Conservation (phyloP, 2,797 vertebrate genomes). For the Peromyscus eremicus region DNA sequence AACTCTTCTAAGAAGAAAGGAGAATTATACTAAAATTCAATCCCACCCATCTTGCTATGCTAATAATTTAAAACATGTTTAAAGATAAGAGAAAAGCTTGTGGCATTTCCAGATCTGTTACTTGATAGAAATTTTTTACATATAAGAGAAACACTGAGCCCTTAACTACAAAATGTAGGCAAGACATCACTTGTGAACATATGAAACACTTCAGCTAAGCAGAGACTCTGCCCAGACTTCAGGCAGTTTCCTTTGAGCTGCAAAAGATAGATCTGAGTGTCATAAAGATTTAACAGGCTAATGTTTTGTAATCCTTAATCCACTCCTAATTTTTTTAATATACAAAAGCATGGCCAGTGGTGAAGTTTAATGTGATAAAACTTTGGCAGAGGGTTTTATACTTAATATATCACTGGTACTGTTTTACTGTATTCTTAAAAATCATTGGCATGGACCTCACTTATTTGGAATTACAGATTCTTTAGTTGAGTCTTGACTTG, state of each 20-base stretch:
- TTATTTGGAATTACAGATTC: constrained; percentile 22
- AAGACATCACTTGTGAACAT: background rate
- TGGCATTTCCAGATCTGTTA: constrained; percentile 41
- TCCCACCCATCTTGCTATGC: background rate
- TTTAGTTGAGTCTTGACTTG: background rate
- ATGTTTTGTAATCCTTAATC: constrained; percentile 30
- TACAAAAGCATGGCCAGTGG: background rate
- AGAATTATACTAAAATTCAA: constrained; percentile 2
- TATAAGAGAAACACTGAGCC: background rate
- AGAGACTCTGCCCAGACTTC: constrained; percentile 19
- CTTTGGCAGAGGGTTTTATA: background rate
- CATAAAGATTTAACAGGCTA: background rate
- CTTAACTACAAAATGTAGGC: constrained; percentile 24
- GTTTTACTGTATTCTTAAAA: constrained; percentile 21
- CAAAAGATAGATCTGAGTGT: background rate
- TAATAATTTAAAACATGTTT: constrained; percentile 30
- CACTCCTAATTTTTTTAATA: background rate
- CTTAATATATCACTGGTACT: background rate
- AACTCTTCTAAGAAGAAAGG: constrained; percentile 35
- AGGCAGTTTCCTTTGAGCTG: background rate
- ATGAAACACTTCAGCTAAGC: constrained; percentile 32
- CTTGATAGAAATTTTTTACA: constrained; percentile 5
- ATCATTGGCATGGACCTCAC: background rate
- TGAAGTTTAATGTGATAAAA: constrained; percentile 16
- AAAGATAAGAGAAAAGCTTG: background rate